Evolutionary conservation across 2,113 vertebrate species (phyloP).

Genomic region (Excalfactoria chinensis): DNA sequence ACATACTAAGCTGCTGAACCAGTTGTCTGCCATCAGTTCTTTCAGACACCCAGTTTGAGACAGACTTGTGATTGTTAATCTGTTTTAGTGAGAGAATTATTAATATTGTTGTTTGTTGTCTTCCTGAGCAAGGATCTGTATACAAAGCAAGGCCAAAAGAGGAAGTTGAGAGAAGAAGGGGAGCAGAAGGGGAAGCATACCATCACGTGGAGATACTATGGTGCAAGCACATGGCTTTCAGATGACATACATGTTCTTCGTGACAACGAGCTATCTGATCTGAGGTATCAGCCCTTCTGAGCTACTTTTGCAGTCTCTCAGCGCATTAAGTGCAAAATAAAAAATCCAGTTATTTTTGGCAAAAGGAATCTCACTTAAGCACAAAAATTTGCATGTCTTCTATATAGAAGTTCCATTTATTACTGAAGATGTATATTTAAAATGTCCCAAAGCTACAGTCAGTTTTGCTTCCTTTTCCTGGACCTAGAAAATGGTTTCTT

Average conservation of each 20-base stretch:
- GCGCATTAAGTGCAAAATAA: not conserved
- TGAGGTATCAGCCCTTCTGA: not conserved
- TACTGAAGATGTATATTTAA: not conserved
- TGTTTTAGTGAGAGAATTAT: too few species aligned
- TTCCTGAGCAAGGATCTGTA: too few species aligned
- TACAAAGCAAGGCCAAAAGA: too few species aligned
- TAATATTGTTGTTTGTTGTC: too few species aligned
- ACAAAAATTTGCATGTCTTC: not conserved
- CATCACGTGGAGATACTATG: not conserved
- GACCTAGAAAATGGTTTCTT: not conserved
- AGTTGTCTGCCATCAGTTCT: too few species aligned
- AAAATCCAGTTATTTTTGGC: not conserved
- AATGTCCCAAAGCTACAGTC: not conserved
- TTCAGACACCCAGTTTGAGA: too few species aligned
- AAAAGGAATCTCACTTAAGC: not conserved
- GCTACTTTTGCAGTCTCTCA: not conserved
- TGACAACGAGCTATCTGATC: not conserved
- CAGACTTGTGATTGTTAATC: too few species aligned
- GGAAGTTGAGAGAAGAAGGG: too few species aligned
- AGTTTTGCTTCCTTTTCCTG: not conserved
- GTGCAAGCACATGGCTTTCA: not conserved
- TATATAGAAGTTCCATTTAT: not conserved
- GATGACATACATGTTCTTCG: not conserved
- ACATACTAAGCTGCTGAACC: too few species aligned
- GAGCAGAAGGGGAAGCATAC: too few species aligned